Base-by-base conservation (phyloP, 2,888 invertebrate species). In the Trypoxylon attenuatum region DNA sequence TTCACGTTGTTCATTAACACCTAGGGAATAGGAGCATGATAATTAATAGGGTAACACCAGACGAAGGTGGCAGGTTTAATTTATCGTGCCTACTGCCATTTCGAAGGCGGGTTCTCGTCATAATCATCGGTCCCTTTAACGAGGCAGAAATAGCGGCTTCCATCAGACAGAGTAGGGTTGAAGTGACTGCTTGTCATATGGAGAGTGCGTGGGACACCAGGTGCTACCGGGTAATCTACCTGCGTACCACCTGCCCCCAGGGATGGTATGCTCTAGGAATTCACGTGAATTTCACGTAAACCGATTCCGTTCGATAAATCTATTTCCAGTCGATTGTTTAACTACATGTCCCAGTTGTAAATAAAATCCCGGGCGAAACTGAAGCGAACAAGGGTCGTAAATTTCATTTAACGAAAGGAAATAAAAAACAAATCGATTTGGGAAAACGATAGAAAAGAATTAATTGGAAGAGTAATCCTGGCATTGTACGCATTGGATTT, bases 241-340 rank as follows among this genome's bases (percentile, higher is more conserved):
- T 66, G 55, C 27, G 41, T 43, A 77, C 62, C 78, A 78, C 77
- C 77, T 78, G 78, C 74, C 71, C 57, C 42, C 68, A 63, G 64
- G 69, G 76, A 71, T n/a, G 74, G 71, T 59, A 57, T 15, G 41
- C 25, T 58, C 54, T 39, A 62, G 69, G 65, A 76, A 78, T 78
- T 69, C 63, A 46, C 43, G 22, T 54, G 42, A 61, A 69, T 72
- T 55, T 29, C 6, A 18, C 10, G 10, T 16, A 15, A 27, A 8
- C 8, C 18, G 13, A 29, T 50, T 38, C 29, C 42, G 46, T 38
- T n/a, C 13, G 18, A 6, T 10, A 10, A 3, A 10, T 39, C 27
- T 56, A 50, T 56, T 56, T 56, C 29, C 27, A 42, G 56, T 10
- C 13, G 15, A 23, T 8, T 29, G 27, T 27, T 19, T 15, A 41